Evolutionary conservation across 2,113 vertebrate species (phyloP), one percentile per base, ranked within the genome.

Genomic region (Rhinogobius similis): DNA sequence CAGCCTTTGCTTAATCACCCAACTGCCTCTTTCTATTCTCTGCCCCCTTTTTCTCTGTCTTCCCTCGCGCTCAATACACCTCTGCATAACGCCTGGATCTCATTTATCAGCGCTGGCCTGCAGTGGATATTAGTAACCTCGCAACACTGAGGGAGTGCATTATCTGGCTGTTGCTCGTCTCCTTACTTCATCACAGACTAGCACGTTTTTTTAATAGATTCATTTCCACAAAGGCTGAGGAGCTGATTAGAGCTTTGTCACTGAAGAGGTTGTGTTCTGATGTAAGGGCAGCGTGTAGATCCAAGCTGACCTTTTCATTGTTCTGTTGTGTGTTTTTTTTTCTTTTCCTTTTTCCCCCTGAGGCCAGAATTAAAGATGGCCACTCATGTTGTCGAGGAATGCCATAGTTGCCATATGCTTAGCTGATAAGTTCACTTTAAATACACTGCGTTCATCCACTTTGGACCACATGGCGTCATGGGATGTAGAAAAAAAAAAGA

Each of bases 31-130:
- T 69, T 74, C 79, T 67, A 80, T 83, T 83, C 79, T 78, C 65
- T 4, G n/a, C 63, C 41, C 76, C 81, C 82, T 68, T 82, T 68
- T 82, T 75, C 73, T 26, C 77, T 80, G 74, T 79, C 56, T 73
- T 67, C 71, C 70, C 82, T 82, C 20, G 4, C 56, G 39, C 77
- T 90, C 84, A 82, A 88, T 90, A 88, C 83, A 81, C 78, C 87
- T 88, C 79, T 74, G 77, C 70, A 77, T 53, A 65, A 74, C 11
- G 68, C 72, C 62, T 68, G 79, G 83, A 77, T 87, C 88, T 83
- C 87, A 90, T 90, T 91, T 76, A 89, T 91, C 89, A 89, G 67
- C 81, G 82, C 82, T 84, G 82, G 72, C 77, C 76, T 70, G 23
- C 18, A 72, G 69, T 84, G 81, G 75, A 80, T 84, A 86, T 89